phyloP scores from a whole-genome alignment of 2,113 vertebrate species.

The Centropus unirufus region DNA sequence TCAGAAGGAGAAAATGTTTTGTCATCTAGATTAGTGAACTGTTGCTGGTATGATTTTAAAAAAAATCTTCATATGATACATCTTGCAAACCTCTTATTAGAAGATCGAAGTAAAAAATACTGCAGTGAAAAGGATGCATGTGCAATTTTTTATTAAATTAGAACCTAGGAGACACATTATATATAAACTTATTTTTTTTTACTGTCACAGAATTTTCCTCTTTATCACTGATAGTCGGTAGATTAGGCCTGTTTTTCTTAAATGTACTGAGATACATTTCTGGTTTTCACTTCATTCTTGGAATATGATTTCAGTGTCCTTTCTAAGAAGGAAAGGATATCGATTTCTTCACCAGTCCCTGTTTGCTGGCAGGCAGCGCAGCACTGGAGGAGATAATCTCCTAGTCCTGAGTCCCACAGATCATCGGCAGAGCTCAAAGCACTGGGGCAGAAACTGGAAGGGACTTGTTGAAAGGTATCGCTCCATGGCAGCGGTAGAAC shows the following conservation, averaged over 20 bases:
- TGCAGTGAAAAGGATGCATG: neutral
- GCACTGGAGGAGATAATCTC: neutral
- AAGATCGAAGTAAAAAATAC: neutral
- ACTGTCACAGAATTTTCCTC: neutral
- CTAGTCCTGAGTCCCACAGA: neutral
- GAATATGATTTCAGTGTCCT: neutral
- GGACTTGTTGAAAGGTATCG: neutral
- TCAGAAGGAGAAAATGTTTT: neutral
- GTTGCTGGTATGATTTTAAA: neutral
- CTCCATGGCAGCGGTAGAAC: neutral
- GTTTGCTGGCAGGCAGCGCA: neutral
- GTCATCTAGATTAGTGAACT: neutral
- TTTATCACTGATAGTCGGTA: neutral
- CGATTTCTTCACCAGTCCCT: neutral
- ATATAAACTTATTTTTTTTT: neutral
- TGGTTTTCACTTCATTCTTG: neutral
- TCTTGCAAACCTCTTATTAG: neutral
- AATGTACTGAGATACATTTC: neutral
- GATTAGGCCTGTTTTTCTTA: neutral
- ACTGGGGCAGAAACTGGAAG: neutral
- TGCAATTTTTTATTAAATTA: neutral
- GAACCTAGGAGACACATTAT: neutral
- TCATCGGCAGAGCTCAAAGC: neutral
- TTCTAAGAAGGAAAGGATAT: neutral
- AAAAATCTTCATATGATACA: neutral